These are phyloP conservation scores for Ambastaia sidthimunki DNA, from an alignment of 2,797 vertebrate genomes.

Conservation along the genomic window DNA sequence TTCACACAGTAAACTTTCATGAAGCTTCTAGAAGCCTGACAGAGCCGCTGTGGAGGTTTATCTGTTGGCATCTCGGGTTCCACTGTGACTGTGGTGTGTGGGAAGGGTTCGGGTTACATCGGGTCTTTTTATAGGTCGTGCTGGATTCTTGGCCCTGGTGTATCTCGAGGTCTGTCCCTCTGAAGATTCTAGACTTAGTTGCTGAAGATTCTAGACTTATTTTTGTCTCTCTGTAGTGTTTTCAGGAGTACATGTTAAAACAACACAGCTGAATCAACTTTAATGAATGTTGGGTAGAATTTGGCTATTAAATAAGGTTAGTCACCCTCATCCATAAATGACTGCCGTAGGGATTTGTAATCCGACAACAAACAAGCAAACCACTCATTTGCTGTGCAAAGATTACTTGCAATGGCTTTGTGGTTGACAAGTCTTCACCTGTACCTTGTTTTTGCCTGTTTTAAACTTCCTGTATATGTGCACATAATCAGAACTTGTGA, in stretches of 20 bases:
- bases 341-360: background rate
- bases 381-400: background rate
- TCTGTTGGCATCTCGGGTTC: constrained; percentile 6
- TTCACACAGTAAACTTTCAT: background rate
- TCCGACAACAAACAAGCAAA: background rate
- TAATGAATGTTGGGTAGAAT: background rate
- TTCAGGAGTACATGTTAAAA: constrained; percentile 21
- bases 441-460: too few relatives aligned
- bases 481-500: too few relatives aligned
- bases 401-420: too few relatives aligned
- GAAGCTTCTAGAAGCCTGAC: background rate
- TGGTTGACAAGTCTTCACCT: too few relatives aligned
- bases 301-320: background rate
- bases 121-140: constrained; percentile 77
- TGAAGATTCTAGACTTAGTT: constrained; percentile 75
- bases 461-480: background rate
- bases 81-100: background rate
- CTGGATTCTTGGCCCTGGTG: constrained; percentile 70
- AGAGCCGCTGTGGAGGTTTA: background rate
- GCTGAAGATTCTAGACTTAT: constrained; percentile 57
- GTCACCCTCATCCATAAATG: background rate
- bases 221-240: constrained; percentile 20
- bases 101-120: constrained; percentile 57
- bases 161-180: constrained; percentile 65
- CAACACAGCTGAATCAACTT: too few relatives aligned